A percentile compares a stretch with the other conserved stretches of the same genome.
These are phyloP conservation scores for Patiria pectinifera DNA, from an alignment of 53 echinoderm and acorn worm genomes.

Conservation along the genomic window DNA sequence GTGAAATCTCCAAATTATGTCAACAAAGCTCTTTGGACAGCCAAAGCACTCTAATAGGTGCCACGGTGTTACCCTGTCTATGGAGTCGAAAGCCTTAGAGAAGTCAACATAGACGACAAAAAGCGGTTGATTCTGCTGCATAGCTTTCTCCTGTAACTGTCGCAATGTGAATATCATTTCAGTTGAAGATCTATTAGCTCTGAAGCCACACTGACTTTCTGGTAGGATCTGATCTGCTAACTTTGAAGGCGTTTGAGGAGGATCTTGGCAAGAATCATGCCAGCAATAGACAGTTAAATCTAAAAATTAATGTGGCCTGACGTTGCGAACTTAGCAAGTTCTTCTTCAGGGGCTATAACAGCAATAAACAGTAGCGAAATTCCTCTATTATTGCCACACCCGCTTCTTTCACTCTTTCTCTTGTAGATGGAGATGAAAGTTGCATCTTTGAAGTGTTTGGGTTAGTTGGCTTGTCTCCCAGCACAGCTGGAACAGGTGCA, in stretches of 20 bases:
- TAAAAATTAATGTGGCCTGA: too few relatives aligned
- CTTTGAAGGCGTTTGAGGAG: neutral
- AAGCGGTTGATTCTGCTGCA: neutral
- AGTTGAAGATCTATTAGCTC: neutral
- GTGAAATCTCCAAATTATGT: too few relatives aligned
- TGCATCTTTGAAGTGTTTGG: too few relatives aligned
- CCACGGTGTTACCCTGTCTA: too few relatives aligned
- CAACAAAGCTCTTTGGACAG: too few relatives aligned
- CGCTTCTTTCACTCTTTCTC: too few relatives aligned
- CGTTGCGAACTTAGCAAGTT: too few relatives aligned
- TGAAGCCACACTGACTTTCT: neutral
- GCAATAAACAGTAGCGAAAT: slow-evolving; percentile 2
- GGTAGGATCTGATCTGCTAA: neutral
- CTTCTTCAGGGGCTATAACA: too few relatives aligned
- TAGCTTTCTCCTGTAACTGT: neutral
- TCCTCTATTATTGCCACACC: neutral
- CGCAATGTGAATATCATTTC: neutral
- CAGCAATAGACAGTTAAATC: too few relatives aligned
- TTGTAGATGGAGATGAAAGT: neutral
- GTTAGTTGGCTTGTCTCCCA: neutral
- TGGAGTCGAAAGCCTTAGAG: too few relatives aligned
- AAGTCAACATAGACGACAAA: neutral
- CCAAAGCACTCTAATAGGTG: too few relatives aligned
- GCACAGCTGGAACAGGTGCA: neutral
- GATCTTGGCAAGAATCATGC: too few relatives aligned